These are phyloP conservation scores for Drosophila sordidula DNA, from an alignment of 2,888 invertebrate genomes.

Conservation along the genomic window DNA sequence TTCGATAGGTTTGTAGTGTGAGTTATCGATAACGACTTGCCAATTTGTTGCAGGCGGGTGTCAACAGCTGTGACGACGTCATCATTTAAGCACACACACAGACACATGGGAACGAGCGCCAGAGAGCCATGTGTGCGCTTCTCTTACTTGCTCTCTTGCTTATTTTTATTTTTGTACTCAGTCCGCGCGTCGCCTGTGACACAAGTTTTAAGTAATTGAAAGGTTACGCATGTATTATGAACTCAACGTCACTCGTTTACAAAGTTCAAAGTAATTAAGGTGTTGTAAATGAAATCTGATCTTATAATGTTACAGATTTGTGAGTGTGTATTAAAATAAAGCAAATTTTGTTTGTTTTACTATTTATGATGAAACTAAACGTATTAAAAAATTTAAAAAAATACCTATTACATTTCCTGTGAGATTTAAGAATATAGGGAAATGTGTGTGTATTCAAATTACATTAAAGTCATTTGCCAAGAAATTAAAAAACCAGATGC, in stretches of 20 bases:
- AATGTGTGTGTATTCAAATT: not conserved
- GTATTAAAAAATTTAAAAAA: no score
- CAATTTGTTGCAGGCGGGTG: conserved; percentile 45
- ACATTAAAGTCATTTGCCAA: not conserved
- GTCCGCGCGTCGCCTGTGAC: conserved; percentile 19
- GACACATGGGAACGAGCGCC: conserved; percentile 3
- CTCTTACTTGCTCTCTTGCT: conserved; percentile 21
- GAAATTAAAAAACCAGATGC: not conserved
- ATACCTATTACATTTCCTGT: no score
- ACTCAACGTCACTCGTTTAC: not conserved
- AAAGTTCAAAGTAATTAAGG: not conserved
- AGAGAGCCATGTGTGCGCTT: conserved; percentile 4
- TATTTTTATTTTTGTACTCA: conserved; percentile 26
- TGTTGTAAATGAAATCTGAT: not conserved
- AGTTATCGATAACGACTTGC: conserved; percentile 64
- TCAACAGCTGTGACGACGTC: conserved; percentile 63
- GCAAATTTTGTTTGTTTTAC: not conserved
- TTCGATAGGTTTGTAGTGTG: conserved; percentile 5
- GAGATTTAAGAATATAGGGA: no score
- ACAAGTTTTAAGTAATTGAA: not conserved
- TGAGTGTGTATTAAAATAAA: not conserved
- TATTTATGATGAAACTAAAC: not conserved
- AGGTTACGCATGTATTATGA: conserved; percentile 19
- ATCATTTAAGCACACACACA: conserved; percentile 21
- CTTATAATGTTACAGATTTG: not conserved